These are phyloP conservation scores for Siderastrea siderea DNA, from an alignment of 92 coral and sea anemone genomes.

Conservation along the genomic window DNA sequence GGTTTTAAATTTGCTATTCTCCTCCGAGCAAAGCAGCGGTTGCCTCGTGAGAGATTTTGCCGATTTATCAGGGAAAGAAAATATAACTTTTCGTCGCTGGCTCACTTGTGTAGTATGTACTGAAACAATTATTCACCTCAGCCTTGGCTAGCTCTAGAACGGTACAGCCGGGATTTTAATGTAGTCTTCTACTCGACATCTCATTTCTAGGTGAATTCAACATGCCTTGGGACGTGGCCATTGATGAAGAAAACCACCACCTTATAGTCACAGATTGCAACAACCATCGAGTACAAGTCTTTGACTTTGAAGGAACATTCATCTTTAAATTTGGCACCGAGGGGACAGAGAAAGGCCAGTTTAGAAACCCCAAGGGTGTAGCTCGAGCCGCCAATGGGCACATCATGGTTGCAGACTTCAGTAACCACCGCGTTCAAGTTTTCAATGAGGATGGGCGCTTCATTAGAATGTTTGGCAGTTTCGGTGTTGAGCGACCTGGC, in stretches of 20 bases:
- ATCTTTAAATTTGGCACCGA: constrained; percentile 93
- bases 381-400: constrained; percentile 86
- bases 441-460: constrained; percentile 98
- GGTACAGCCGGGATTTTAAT: neutral
- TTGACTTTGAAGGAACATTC: constrained; percentile 90
- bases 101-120: no score
- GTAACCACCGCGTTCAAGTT: constrained; percentile 90
- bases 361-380: constrained; percentile 89
- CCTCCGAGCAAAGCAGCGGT: no score
- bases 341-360: constrained; percentile 92
- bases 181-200: neutral
- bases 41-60: no score
- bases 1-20: no score
- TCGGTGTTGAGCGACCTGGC: constrained; percentile 80
- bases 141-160: no score
- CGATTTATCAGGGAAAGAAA: no score
- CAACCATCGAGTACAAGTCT: constrained; percentile 96
- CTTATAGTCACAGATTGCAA: constrained; percentile 90
- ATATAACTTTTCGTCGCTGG: no score
- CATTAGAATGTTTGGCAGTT: constrained; percentile 84
- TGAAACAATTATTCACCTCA: no score
- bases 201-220: constrained; percentile 73
- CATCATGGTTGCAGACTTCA: constrained; percentile 94
- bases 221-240: constrained; percentile 95
- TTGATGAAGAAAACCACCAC: constrained; percentile 91